Evolutionary conservation across 1,140 invertebrate genomes (phyloP).

Genomic region (Drosophila ficusphila): DNA sequence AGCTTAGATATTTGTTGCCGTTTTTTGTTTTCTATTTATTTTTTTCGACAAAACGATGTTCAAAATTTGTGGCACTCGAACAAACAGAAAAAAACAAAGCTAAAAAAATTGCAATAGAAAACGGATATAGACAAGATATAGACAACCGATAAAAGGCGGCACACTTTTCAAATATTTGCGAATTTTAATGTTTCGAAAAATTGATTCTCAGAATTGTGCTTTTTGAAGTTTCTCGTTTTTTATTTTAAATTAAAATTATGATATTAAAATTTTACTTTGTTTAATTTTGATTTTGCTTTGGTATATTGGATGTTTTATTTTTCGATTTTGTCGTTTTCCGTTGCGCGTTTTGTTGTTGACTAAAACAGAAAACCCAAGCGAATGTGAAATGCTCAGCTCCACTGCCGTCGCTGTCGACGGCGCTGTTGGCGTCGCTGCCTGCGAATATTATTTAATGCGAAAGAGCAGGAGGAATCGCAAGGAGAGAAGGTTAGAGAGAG

Average conservation of each 20-base stretch:
- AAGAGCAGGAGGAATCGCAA: constrained; percentile 26
- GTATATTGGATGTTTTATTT: background rate
- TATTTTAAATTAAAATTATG: background rate
- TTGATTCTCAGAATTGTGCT: background rate
- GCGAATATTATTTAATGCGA: constrained; percentile 74
- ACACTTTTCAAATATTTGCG: constrained; percentile 20
- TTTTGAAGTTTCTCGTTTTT: constrained; percentile 1
- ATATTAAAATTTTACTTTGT: background rate
- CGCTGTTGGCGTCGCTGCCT: constrained; percentile 17
- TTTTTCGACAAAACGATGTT: constrained; percentile 30
- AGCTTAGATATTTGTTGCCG: constrained; percentile 31
- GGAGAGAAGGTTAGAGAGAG: background rate
- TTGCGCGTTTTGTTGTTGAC: constrained; percentile 71
- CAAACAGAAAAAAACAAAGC: constrained; percentile 14
- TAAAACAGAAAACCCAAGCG: constrained; percentile 59
- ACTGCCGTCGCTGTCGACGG: constrained; percentile 26
- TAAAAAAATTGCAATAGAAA: constrained; percentile 16
- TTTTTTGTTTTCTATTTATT: background rate
- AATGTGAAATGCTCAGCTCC: constrained; percentile 60
- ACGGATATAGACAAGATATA: constrained; percentile 14
- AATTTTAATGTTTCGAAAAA: background rate
- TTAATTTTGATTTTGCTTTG: constrained; percentile 7
- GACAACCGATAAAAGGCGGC: constrained; percentile 17
- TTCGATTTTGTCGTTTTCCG: constrained; percentile 32
- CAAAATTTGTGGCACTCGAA: constrained; percentile 49